Conservation (phyloP, 2,888 invertebrate species). For the Acrocyrtus sp. region DNA sequence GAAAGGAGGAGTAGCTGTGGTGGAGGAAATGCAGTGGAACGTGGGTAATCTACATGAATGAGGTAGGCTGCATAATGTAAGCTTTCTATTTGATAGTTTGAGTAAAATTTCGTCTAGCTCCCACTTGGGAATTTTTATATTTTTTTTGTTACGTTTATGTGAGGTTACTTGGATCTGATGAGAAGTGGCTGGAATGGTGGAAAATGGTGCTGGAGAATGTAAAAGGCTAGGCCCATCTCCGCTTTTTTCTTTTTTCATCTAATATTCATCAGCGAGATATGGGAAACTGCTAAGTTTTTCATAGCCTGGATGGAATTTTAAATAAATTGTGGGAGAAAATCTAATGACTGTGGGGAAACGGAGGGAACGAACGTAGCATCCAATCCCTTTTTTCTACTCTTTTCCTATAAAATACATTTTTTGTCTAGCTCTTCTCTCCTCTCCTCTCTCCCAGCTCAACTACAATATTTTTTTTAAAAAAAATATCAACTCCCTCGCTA, state of each 20-base stretch:
- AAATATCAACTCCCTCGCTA: too few species aligned
- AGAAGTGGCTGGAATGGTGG: slow-evolving; percentile 11
- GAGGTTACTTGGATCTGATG: slow-evolving; percentile 20
- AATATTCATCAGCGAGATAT: slow-evolving; percentile 64
- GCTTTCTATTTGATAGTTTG: slow-evolving; percentile 61
- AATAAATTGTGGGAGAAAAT: slow-evolving; percentile 64
- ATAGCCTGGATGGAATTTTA: slow-evolving; percentile 64
- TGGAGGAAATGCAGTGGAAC: slow-evolving; percentile 21
- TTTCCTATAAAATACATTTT: slow-evolving; percentile 22
- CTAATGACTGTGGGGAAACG: slow-evolving; percentile 64
- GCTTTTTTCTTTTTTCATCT: slow-evolving; percentile 62
- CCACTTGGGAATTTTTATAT: slow-evolving; percentile 61
- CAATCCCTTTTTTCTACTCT: too few species aligned
- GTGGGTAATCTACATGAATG: slow-evolving; percentile 40
- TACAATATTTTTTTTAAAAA: too few species aligned
- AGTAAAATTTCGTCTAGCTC: slow-evolving; percentile 63
- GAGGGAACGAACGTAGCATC: too few species aligned
- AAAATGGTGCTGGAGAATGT: background rate
- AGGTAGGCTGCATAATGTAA: slow-evolving; percentile 22
- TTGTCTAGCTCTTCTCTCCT: too few species aligned
- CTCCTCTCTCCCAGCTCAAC: too few species aligned
- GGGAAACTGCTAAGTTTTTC: slow-evolving; percentile 63
- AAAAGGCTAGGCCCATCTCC: slow-evolving; percentile 13
- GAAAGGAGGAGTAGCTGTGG: too few species aligned
- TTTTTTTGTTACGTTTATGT: slow-evolving; percentile 38